Conservation (phyloP, 2,113 vertebrate species). For the Pseudorhombus dupliciocellatus region DNA sequence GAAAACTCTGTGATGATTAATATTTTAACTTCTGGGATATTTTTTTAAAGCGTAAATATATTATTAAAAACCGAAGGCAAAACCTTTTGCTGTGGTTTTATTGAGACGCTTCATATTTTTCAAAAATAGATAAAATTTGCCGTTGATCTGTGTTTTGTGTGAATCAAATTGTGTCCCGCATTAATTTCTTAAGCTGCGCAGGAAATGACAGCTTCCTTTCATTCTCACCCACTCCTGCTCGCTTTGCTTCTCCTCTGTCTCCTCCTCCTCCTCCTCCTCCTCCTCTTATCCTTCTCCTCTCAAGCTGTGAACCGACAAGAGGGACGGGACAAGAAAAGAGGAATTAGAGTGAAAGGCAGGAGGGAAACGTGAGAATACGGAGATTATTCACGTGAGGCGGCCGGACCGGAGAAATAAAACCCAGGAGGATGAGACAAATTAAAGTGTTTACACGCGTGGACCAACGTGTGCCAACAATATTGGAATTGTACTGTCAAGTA, state of each 20-base stretch:
- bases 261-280: conserved; percentile 31
- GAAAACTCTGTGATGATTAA: too few species aligned
- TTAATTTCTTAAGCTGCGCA: conserved; percentile 59
- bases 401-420: background rate
- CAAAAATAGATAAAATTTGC: conserved; percentile 57
- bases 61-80: background rate
- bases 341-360: conserved; percentile 29
- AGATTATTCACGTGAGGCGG: conserved; percentile 28
- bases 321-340: conserved; percentile 30
- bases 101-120: background rate
- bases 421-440: background rate
- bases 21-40: background rate
- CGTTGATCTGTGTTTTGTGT: conserved; percentile 28
- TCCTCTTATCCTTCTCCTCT: conserved; percentile 36
- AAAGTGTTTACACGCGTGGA: background rate
- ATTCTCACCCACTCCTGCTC: conserved; percentile 60
- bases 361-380: conserved; percentile 5
- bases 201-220: conserved; percentile 68
- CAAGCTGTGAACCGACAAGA: conserved; percentile 28
- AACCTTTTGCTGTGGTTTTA: background rate
- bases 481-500: background rate
- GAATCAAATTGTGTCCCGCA: conserved; percentile 56
- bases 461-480: background rate
- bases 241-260: conserved; percentile 29
- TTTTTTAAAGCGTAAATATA: background rate